Conservation (phyloP, 2,113 vertebrate genomes). For the Mastomys natalensis region DNA sequence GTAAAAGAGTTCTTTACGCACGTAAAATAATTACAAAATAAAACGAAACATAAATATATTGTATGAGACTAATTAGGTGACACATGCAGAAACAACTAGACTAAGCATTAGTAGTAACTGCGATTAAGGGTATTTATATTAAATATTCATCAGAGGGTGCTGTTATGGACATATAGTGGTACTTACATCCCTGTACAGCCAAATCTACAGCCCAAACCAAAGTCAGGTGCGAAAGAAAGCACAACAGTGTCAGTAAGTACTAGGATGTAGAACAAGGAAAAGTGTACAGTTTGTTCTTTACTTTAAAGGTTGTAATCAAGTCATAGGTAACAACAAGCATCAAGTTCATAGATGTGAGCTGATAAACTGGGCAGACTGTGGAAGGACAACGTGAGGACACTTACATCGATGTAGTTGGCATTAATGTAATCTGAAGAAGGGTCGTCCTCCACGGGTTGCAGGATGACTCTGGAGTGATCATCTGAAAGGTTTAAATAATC, state of each 20-base stretch:
- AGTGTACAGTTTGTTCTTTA: constrained; percentile 92
- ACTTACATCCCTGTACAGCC: constrained; percentile 99
- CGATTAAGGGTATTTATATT: constrained; percentile 86
- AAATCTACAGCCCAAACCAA: constrained; percentile 99
- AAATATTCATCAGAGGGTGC: constrained; percentile 88
- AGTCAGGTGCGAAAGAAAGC: constrained; percentile 99
- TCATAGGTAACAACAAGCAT: constrained; percentile 90
- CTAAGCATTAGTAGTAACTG: constrained; percentile 86
- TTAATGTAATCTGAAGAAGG: constrained; percentile 99
- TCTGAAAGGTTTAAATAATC: constrained; percentile 87
- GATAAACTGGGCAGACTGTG: constrained; percentile 69
- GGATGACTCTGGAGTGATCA: constrained; percentile 99
- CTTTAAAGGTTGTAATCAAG: constrained; percentile 89
- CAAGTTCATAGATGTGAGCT: constrained; percentile 91
- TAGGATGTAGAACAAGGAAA: constrained; percentile 93
- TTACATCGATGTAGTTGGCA: constrained; percentile 99
- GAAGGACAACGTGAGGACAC: constrained; percentile 88
- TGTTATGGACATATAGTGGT: constrained; percentile 95
- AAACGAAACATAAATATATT: constrained; percentile 82
- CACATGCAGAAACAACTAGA: constrained; percentile 88
- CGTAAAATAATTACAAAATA: constrained; percentile 84
- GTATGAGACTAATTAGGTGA: constrained; percentile 87
- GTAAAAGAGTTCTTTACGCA: constrained; percentile 81
- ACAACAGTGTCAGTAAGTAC: constrained; percentile 97
- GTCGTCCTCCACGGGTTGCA: constrained; percentile 98